A percentile compares a stretch with the other conserved stretches of the same genome.
phyloP scores from a whole-genome alignment of 2,888 invertebrate genomes.

The Nomada ferruginata region DNA sequence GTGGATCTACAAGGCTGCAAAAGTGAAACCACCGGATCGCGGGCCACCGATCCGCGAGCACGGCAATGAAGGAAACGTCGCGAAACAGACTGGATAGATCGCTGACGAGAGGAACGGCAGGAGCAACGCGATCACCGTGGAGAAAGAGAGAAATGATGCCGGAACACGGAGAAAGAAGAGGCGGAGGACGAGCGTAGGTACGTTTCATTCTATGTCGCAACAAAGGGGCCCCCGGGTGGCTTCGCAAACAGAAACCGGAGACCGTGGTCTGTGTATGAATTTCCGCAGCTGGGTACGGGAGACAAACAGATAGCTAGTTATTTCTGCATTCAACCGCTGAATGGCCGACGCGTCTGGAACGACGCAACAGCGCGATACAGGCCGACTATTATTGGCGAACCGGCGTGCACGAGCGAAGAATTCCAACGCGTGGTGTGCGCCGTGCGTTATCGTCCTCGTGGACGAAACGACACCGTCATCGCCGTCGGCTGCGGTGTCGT shows the following conservation, averaged over 20 bases:
- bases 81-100: slow-evolving; percentile 45
- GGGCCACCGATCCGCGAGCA: too few relatives aligned
- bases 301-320: slow-evolving; percentile 76
- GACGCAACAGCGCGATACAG: slow-evolving; percentile 71
- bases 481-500: slow-evolving; percentile 26
- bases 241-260: slow-evolving; percentile 75
- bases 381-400: slow-evolving; percentile 69
- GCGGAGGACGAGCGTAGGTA: slow-evolving; percentile 67
- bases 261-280: slow-evolving; percentile 75
- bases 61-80: slow-evolving; percentile 21
- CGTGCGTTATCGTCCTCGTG: slow-evolving; percentile 61
- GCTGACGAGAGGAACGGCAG: slow-evolving; percentile 47
- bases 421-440: slow-evolving; percentile 59
- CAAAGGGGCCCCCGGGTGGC: slow-evolving; percentile 74
- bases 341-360: slow-evolving; percentile 75
- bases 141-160: slow-evolving; percentile 11
- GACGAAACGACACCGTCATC: slow-evolving; percentile 53
- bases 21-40: too few relatives aligned
- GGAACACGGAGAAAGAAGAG: slow-evolving; percentile 43
- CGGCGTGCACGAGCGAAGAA: slow-evolving; percentile 68
- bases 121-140: slow-evolving; percentile 27
- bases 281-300: slow-evolving; percentile 74
- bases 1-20: too few relatives aligned
- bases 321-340: slow-evolving; percentile 74
- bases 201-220: slow-evolving; percentile 73